Base-by-base conservation (phyloP, 2,113 vertebrate species). In the Serilophus lunatus region DNA sequence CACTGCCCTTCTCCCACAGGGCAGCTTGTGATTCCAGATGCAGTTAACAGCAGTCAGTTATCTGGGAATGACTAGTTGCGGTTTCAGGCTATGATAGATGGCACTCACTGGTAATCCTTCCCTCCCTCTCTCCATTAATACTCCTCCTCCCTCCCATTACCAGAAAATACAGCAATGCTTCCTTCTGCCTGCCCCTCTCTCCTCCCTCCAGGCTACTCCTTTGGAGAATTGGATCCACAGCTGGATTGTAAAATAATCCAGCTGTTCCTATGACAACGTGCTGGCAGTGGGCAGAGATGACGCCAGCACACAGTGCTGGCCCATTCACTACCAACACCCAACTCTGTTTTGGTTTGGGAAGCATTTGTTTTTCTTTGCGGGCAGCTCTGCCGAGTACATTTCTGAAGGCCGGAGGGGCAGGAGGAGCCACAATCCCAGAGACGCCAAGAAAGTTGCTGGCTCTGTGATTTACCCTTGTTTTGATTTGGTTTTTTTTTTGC, bases 211-310 rank as follows among this genome's bases (percentile, higher is more conserved):
- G 92, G 93, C 82, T 95, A 95, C 84, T 97, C 85, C 92, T 96
- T 95, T 91, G 70, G 93, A 98, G 93, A 97, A 92, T 44, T 95
- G 95, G 96, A 96, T 96, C 94, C 78, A 94, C 91, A 92, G 89
- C 88, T 94, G n/a, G 69, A 95, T 91, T 94, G 92, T 98, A 97
- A 98, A 98, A 93, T 76, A 92, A 93, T 96, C 95, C 95, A 96
- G 93, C 92, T 82, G 91, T 97, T 95, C 69, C 97, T 97, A 95
- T 97, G 97, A 96, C 97, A 94, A 97, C 95, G 8, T 90, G 85
- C 93, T 98, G 97, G 98, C 97, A 93, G 35, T 53, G 53, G 45
- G 95, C 91, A 96, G 94, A 38, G 92, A 96, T 98, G 96, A 98
- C 96, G 86, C 93, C 95, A 95, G 76, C 80, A 82, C 81, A 20